These are phyloP conservation scores for Geotrypetes seraphini DNA, from an alignment of 2,797 vertebrate species.

Conservation along the genomic window DNA sequence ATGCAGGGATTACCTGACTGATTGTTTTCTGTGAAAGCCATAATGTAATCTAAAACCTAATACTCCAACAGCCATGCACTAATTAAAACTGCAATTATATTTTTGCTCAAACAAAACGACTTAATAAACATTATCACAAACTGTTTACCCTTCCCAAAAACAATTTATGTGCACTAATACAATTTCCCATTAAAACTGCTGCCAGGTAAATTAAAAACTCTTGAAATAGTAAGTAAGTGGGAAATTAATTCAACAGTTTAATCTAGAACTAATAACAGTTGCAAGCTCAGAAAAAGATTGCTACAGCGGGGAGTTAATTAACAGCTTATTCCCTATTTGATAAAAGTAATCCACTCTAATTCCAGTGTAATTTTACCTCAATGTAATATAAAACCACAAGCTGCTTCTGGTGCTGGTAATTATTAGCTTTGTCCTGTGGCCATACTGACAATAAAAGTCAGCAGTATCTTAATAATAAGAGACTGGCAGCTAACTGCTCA, in stretches of 20 bases:
- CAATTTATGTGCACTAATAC: constrained; percentile 68
- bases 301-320: constrained; percentile 76
- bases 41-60: constrained; percentile 57
- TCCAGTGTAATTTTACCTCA: constrained; percentile 73
- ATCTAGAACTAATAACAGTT: constrained; percentile 75
- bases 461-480: constrained; percentile 45
- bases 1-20: constrained; percentile 43
- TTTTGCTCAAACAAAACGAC: constrained; percentile 64
- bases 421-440: constrained; percentile 62
- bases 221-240: constrained; percentile 74
- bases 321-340: constrained; percentile 76
- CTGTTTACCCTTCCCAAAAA: constrained; percentile 62
- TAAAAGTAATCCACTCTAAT: constrained; percentile 77
- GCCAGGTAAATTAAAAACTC: constrained; percentile 76
- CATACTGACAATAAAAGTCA: constrained; percentile 51
- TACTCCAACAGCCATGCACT: constrained; percentile 50
- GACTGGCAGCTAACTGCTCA: constrained; percentile 37
- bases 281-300: constrained; percentile 67
- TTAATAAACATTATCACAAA: constrained; percentile 66
- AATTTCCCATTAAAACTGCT: constrained; percentile 72
- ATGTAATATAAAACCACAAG: constrained; percentile 72
- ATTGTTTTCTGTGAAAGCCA: constrained; percentile 42
- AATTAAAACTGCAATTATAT: constrained; percentile 69
- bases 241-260: constrained; percentile 78
- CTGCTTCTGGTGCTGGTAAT: constrained; percentile 58